Evolutionary conservation across 2,797 vertebrate genomes (phyloP), one percentile per base, ranked within the genome.

Genomic region (Sternotherus odoratus): DNA sequence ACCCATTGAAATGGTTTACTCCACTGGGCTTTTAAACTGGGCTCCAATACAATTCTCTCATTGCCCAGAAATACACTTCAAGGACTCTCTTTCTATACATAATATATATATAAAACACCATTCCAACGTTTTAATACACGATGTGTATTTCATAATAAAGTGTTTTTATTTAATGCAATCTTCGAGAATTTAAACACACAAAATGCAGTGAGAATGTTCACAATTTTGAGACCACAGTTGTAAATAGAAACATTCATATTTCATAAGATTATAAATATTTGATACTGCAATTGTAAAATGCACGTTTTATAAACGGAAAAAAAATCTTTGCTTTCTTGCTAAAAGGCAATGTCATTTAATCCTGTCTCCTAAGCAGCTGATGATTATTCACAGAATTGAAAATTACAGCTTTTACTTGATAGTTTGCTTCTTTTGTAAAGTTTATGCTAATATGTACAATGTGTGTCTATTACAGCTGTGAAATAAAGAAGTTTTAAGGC

Each of bases 201-300:
- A 97, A 98, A 98, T 93, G 97, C 96, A 96, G 94, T 78, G 92
- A 97, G 94, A 94, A 95, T 96, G 97, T 96, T 98, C 97, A 98
- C 98, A 98, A 97, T 92, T 96, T 95, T 94, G 97, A 97, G 97
- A 95, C 93, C 96, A 97, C 97, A 96, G 88, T 95, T 93, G 96
- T 97, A 97, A 97, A 98, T 95, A 97, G 97, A 98, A 98, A 98
- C 97, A 98, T 98, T 96, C 96, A 98, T 98, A 97, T 97, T 98
- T 97, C 94, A 96, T 97, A 97, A 95, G 95, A 90, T 97, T 97
- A 98, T 98, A 98, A 98, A 98, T 98, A 98, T 98, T 97, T 97
- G 93, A 98, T 98, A 98, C 93, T 82, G 97, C 87, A 94, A 85
- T 95, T 95, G 97, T 92, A 97, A 98, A 98, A 98, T 90, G 97